A percentile compares a stretch with the other conserved stretches of the same genome.
Conservation (phyloP, 2,888 invertebrate species). For the Pyrgus malvae region DNA sequence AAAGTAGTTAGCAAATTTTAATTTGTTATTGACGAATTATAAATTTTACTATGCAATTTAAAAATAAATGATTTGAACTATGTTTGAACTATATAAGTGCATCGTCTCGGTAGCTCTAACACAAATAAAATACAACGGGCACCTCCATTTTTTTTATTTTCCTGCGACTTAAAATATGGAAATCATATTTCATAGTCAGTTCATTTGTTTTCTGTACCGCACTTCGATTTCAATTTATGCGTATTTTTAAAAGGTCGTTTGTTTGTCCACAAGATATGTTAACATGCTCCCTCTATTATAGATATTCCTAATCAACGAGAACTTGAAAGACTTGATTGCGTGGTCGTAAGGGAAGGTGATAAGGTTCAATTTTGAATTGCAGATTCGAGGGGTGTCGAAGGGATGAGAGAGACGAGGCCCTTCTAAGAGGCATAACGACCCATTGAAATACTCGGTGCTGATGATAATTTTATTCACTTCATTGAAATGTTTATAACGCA, state of each 20-base stretch:
- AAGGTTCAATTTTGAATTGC: slow-evolving; percentile 1
- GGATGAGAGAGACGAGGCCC: slow-evolving; percentile 42
- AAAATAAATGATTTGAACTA: too few relatives aligned
- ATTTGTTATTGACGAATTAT: too few relatives aligned
- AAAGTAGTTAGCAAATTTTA: too few relatives aligned
- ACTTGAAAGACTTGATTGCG: not conserved
- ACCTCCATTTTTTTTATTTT: too few relatives aligned
- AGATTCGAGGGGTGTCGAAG: slow-evolving; percentile 27
- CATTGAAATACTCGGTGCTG: slow-evolving; percentile 55
- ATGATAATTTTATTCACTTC: slow-evolving; percentile 61
- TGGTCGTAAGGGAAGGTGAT: not conserved
- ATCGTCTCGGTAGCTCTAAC: too few relatives aligned
- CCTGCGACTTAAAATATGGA: too few relatives aligned
- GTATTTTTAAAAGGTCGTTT: slow-evolving; percentile 2
- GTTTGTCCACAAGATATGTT: slow-evolving; percentile 3
- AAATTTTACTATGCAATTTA: too few relatives aligned
- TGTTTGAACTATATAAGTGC: too few relatives aligned
- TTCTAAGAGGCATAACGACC: slow-evolving; percentile 52
- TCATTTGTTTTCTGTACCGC: slow-evolving; percentile 43
- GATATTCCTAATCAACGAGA: not conserved
- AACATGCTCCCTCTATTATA: not conserved
- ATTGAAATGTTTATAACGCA: slow-evolving; percentile 39
- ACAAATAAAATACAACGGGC: too few relatives aligned
- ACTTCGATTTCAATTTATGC: slow-evolving; percentile 31
- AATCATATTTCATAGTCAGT: not conserved